Evolutionary conservation across 2,113 vertebrate genomes (phyloP).

Genomic region (Capreolus pygargus): DNA sequence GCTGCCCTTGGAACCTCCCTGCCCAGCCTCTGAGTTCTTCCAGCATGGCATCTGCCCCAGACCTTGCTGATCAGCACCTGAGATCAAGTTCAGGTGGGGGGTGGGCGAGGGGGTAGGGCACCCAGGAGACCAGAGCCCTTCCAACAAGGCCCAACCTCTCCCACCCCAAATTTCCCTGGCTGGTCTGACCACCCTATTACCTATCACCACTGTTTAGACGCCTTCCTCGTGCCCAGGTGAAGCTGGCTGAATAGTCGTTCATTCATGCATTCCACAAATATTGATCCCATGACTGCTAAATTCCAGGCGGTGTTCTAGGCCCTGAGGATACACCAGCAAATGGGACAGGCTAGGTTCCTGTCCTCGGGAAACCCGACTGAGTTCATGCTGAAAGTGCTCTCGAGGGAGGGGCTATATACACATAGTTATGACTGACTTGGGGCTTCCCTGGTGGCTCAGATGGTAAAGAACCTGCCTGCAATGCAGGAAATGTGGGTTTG

Average conservation of each 20-base stretch:
- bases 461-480: not conserved
- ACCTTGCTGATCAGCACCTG: not conserved
- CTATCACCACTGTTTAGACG: not conserved
- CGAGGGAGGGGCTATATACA: not conserved
- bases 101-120: fast-evolving
- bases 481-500: not conserved
- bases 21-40: not conserved
- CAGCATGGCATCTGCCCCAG: not conserved
- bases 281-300: not conserved
- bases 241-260: not conserved
- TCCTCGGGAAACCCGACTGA: not conserved
- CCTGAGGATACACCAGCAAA: too few relatives aligned
- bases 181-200: not conserved
- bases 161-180: not conserved
- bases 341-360: not conserved
- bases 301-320: not conserved
- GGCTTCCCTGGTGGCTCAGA: not conserved
- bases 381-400: not conserved
- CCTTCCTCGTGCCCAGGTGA: not conserved
- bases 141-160: not conserved
- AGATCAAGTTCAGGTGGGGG: not conserved
- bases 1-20: too few relatives aligned
- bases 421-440: not conserved
- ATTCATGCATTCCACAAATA: not conserved
- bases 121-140: not conserved